Evolutionary conservation across 2,797 vertebrate genomes (phyloP).

Genomic region (Cephalopachus bancanus): DNA sequence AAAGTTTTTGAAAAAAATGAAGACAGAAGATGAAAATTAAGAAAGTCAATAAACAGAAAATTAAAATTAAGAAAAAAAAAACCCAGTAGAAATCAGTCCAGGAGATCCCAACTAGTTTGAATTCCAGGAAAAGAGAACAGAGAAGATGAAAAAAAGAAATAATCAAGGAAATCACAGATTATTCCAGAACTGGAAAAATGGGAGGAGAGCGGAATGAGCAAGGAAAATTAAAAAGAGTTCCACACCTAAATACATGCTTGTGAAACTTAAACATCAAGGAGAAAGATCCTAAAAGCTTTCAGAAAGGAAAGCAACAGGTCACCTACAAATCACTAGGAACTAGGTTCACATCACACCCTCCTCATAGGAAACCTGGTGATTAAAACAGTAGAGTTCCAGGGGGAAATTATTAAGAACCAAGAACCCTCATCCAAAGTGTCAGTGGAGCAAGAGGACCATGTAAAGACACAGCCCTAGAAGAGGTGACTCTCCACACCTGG

Average conservation of each 20-base stretch:
- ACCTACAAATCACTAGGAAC: background rate
- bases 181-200: background rate
- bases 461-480: fast-evolving
- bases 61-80: background rate
- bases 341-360: background rate
- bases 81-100: background rate
- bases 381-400: no score
- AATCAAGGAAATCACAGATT: background rate
- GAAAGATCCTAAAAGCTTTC: background rate
- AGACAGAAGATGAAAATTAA: background rate
- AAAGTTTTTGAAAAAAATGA: background rate
- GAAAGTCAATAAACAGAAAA: background rate
- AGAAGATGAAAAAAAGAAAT: background rate
- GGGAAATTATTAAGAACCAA: fast-evolving
- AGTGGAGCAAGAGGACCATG: background rate
- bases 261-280: no score
- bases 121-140: background rate
- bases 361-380: background rate
- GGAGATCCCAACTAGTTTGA: background rate
- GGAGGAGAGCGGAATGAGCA: no score
- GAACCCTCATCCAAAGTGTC: background rate
- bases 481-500: fast-evolving
- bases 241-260: background rate
- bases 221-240: background rate
- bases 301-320: background rate